Base-by-base conservation (phyloP, 2,888 invertebrate species). In the Amphipyra berbera region DNA sequence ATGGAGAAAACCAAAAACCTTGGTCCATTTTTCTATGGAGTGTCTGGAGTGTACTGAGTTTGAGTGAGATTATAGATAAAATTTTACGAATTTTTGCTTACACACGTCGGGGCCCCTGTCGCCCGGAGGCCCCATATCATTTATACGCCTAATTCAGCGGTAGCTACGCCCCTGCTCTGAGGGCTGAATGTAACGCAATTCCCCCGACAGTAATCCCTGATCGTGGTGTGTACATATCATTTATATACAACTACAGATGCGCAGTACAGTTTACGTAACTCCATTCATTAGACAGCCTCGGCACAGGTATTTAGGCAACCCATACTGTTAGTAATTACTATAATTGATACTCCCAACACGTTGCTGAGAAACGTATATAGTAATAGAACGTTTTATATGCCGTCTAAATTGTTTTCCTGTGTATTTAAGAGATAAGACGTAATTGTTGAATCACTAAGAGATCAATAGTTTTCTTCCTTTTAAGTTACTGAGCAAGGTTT, bases 261-360 rank as follows among this genome's bases (percentile, higher is more conserved):
- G 47, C 2, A 41, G 5, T 44, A 52, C 54, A 55, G 30, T 27
- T 76, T 59, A 58, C 65, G 57, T 58, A 68, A 56, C 46, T 42
- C 27, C 61, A 68, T 62, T 66, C 68, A 65, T 76, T 72, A 68
- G 45, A 12, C 55, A 57, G 54, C 52, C 49, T 41, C 47, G 14
- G 21, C 15, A 37, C 37, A 71, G 75, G 78, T 79, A 84, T 84
- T 80, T 82, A 82, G 78, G 78, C 72, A 70, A 69, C 37, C 76
- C 73, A 69, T 67, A 64, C 60, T 62, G 69, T 59, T 33, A 57
- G 59, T 79, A 82, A 85, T 80, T 72, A 78, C 74, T 74, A 67
- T 76, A 76, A 73, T 79, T 82, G 79, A 65, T 71, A 65, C 61
- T 54, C 61, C 61, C 53, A 54, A 68, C 72, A 66, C 61, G 62